phyloP scores from a whole-genome alignment of 2,113 vertebrate genomes.

The Pavo muticus region DNA sequence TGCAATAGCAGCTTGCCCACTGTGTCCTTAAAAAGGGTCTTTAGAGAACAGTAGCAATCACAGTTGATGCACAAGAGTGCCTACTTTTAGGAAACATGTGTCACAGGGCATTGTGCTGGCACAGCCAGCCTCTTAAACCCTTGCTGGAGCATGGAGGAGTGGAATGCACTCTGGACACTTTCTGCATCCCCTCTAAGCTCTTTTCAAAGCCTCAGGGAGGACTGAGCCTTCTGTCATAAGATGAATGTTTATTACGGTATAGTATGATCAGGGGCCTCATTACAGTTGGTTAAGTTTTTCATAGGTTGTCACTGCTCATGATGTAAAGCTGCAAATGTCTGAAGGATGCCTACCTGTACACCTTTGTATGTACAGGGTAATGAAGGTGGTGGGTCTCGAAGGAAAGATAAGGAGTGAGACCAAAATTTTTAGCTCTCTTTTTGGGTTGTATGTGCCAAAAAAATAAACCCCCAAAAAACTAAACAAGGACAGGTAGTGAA shows the following conservation, averaged over 20 bases:
- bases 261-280: neutral
- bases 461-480: neutral
- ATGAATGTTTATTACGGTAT: neutral
- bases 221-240: neutral
- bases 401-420: neutral
- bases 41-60: neutral
- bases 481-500: neutral
- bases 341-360: neutral
- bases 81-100: fast-evolving
- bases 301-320: neutral
- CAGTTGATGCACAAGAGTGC: neutral
- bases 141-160: neutral
- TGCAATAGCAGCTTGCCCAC: neutral
- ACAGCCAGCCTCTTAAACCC: neutral
- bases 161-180: neutral
- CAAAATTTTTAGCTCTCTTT: neutral
- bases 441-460: neutral
- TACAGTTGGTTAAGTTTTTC: neutral
- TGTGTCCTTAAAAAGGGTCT: neutral
- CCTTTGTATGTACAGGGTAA: neutral
- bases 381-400: neutral
- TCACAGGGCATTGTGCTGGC: neutral
- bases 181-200: neutral
- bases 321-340: neutral
- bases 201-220: neutral